Evolutionary conservation across 1,140 invertebrate genomes (phyloP).

Genomic region (Trichonephila inaurata): DNA sequence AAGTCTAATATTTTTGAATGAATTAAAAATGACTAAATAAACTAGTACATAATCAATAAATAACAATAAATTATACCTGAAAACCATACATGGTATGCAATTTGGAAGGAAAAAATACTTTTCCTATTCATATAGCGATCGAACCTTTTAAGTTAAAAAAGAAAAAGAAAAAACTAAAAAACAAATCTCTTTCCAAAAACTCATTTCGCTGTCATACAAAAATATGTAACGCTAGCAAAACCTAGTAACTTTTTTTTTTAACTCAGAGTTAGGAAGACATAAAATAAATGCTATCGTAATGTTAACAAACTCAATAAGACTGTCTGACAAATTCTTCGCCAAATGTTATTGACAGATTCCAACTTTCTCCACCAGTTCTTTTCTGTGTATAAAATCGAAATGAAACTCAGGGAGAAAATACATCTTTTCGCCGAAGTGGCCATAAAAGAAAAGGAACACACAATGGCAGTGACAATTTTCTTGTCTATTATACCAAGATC

Average conservation of each 20-base stretch:
- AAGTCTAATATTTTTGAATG: no score
- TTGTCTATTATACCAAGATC: not conserved
- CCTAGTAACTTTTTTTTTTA: not conserved
- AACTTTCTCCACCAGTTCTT: not conserved
- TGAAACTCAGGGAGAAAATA: not conserved
- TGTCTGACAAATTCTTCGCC: not conserved
- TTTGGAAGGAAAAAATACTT: no score
- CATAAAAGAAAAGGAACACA: constrained; percentile 4
- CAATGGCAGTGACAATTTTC: not conserved
- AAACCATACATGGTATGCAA: no score
- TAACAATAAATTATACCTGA: no score
- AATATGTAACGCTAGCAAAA: no score
- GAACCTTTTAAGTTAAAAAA: no score
- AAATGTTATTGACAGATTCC: not conserved
- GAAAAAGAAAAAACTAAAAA: no score
- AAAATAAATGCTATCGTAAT: not conserved
- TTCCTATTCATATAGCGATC: no score
- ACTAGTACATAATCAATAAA: no score
- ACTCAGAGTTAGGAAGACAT: not conserved
- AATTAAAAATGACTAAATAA: no score
- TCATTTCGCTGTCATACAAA: no score
- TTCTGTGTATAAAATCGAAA: not conserved
- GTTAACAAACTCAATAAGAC: constrained; percentile 8
- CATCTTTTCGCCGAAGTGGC: not conserved
- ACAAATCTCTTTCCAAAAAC: no score